Base-by-base conservation (phyloP, 2,113 vertebrate species). In the Perccottus glenii region DNA sequence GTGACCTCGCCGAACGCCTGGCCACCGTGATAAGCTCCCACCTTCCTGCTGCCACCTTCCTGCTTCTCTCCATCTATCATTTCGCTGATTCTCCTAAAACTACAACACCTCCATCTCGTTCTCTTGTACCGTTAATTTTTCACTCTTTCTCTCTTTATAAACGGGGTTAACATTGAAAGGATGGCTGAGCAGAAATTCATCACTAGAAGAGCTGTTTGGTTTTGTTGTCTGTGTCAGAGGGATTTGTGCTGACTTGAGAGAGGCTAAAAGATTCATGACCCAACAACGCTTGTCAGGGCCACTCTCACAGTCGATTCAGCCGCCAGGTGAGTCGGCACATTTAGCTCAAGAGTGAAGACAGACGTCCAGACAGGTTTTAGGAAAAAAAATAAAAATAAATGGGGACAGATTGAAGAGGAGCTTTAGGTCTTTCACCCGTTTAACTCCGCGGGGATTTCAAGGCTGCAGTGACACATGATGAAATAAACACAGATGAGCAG, bases 201-300 rank as follows among this genome's bases (percentile, higher is more conserved):
- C 42, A 15, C 69, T 7, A 53, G 52, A 36, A 12, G 48, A 75
- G 80, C 72, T 78, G 75, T 85, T 83, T 77, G 67, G 80, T 73
- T 82, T 80, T 74, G 61, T 60, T 60, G 71, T 73, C 53, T 62
- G 64, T 77, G 64, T 58, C 65, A 48, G 64, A 49, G 53, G 67
- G 63, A 78, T 85, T 85, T 89, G 81, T 88, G 84, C 83, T 88
- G 86, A 89, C 76, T 86, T 48, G 73, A 82, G 19, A 61, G 52
- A 81, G 73, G 73, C 70, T 89, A 85, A 87, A 89, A 84, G 84
- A 89, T 89, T 87, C 83, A 89, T 89, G 86, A 85, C 80, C 76
- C 70, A 83, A 85, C 83, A 87, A 84, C 87, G 71, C 75, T 82
- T 62, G 78, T 85, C 85, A 85, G 85, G 85, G 77, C 68, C 80